Base-by-base conservation (phyloP, 2,888 invertebrate genomes). In the Endotricha flammealis region DNA sequence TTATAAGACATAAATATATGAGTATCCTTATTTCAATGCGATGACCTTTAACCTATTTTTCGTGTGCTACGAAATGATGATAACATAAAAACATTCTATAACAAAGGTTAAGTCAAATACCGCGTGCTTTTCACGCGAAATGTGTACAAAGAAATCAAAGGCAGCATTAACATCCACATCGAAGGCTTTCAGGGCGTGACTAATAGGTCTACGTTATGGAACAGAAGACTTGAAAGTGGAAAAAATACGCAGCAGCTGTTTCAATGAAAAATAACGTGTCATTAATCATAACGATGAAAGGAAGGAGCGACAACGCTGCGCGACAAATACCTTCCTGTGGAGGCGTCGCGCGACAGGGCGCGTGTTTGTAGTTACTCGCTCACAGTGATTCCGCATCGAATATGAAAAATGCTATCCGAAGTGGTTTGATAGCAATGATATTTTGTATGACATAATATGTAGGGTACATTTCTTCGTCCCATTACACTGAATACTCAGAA, bases 281-380 rank as follows among this genome's bases (percentile, higher is more conserved):
- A 80, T 82, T 81, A 79, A 82, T 82, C 82, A 82, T 77, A 74
- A 64, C 68, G 69, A 61, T 71, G 79, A 75, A 74, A 79, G 77
- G 77, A 76, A 76, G 69, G 68, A 65, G 67, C 68, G 76, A 70
- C 73, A 68, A 65, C 70, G 65, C 62, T 57, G 64, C 55, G 69
- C 77, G 80, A 79, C 81, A 79, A 78, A 80, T 75, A 73, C 71
- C 68, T 77, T 79, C 75, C 75, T 70, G 68, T 55, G 55, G 53
- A 43, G 45, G 38, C 48, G 52, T 57, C 49, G 53, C 47, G 47
- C 43, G 27, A 27, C 7, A 7, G 11, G 8, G 50, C n/a, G n/a
- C 57, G 53, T 68, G 68, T 65, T 64, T 64, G 65, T 67, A 67
- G 65, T 63, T 63, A 61, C 52, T 54, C 58, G 57, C n/a, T n/a